These are phyloP conservation scores for Metridium senile DNA, from an alignment of 92 coral and sea anemone genomes.

Conservation along the genomic window DNA sequence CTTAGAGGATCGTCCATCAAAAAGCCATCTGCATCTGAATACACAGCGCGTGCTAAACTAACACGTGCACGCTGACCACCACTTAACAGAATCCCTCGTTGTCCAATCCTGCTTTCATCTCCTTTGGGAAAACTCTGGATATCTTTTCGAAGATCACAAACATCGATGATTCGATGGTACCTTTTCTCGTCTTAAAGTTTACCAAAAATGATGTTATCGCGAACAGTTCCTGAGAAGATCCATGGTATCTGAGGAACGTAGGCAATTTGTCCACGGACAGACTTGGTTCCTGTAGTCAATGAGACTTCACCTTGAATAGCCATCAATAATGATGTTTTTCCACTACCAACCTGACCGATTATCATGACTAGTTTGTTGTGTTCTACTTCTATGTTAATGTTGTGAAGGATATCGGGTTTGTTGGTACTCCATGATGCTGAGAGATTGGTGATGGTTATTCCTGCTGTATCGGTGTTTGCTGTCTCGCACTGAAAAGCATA, in stretches of 20 bases:
- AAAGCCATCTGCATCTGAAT: slow-evolving; percentile 13
- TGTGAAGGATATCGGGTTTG: not conserved
- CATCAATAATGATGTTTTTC: slow-evolving; percentile 25
- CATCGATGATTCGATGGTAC: slow-evolving; percentile 6
- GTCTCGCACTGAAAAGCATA: not conserved
- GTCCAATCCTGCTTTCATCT: slow-evolving; percentile 22
- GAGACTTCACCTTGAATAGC: slow-evolving; percentile 19
- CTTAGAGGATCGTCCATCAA: slow-evolving; percentile 30
- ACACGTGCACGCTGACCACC: slow-evolving; percentile 39
- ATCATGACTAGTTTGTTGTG: not conserved
- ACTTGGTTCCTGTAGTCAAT: not conserved
- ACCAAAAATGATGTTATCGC: slow-evolving; percentile 28
- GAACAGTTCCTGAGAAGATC: slow-evolving; percentile 28
- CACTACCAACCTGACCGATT: slow-evolving; percentile 30
- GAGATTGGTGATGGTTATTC: not conserved
- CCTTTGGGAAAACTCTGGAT: slow-evolving; percentile 14
- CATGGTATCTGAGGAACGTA: slow-evolving; percentile 31
- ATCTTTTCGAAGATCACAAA: slow-evolving; percentile 14
- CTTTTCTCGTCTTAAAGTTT: not conserved
- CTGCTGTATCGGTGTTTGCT: not conserved
- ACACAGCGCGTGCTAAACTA: slow-evolving; percentile 31
- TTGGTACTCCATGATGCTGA: not conserved
- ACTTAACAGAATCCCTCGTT: slow-evolving; percentile 18
- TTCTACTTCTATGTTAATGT: not conserved
- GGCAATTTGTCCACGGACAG: slow-evolving; percentile 7